Conservation (phyloP, 2,888 invertebrate genomes). For the Bunonema sp. region DNA sequence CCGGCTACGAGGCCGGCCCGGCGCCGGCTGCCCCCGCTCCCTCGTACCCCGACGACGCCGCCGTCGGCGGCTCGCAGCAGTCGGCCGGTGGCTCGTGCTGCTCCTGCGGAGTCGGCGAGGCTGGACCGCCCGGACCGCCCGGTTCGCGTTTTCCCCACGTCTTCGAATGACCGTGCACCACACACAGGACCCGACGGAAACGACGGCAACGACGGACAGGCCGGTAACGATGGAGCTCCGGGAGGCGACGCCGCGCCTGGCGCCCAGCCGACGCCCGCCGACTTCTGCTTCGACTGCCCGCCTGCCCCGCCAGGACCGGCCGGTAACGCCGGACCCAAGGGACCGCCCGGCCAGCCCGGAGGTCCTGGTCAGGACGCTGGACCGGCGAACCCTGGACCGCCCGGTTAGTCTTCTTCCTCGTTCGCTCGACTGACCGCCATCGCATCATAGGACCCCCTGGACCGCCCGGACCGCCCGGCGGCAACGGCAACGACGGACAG, state of each 20-base stretch:
- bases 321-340: slow-evolving; percentile 4
- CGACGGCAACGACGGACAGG: no score
- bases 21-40: neutral
- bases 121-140: slow-evolving; percentile 23
- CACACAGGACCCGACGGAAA: slow-evolving; percentile 16
- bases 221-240: slow-evolving; percentile 15
- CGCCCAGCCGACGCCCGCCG: slow-evolving; percentile 15
- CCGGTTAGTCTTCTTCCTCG: no score
- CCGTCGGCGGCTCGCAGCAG: slow-evolving; percentile 8
- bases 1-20: neutral
- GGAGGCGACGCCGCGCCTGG: slow-evolving; percentile 21
- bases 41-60: slow-evolving; percentile 9
- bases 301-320: no score
- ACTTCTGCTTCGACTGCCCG: slow-evolving; percentile 33
- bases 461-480: slow-evolving; percentile 18
- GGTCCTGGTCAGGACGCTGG: no score
- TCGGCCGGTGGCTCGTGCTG: slow-evolving; percentile 18
- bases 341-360: slow-evolving; percentile 4
- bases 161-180: no score
- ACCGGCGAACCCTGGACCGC: no score
- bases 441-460: slow-evolving; percentile 19
- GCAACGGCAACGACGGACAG: slow-evolving; percentile 15
- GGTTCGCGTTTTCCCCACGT: slow-evolving; percentile 4
- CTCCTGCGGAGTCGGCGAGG: slow-evolving; percentile 15
- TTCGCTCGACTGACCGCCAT: no score